Evolutionary conservation across 2,113 vertebrate genomes (phyloP).

Genomic region (Bambusicola thoracicus): DNA sequence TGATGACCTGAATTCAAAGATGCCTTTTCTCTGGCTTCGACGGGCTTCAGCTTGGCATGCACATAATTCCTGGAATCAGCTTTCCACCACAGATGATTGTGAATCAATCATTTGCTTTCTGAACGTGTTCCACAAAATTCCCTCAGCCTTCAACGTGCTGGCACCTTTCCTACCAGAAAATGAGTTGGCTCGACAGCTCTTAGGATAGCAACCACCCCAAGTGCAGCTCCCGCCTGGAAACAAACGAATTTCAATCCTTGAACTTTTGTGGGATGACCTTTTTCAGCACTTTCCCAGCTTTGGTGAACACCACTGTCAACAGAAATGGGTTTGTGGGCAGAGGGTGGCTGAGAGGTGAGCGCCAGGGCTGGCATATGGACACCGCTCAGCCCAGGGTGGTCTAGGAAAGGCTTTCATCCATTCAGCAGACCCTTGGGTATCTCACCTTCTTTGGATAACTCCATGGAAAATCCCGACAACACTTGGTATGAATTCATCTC

Average conservation of each 20-base stretch:
- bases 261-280: slow-evolving; percentile 9
- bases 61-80: slow-evolving; percentile 42
- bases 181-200: slow-evolving; percentile 41
- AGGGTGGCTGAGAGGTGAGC: neutral
- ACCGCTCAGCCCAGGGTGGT: neutral
- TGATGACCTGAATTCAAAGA: slow-evolving; percentile 58
- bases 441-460: neutral
- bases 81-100: slow-evolving; percentile 27
- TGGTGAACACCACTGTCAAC: neutral
- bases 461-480: neutral
- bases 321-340: neutral
- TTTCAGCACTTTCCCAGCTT: neutral
- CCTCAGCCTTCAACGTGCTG: slow-evolving; percentile 45
- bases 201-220: neutral
- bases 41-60: slow-evolving; percentile 37
- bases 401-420: neutral
- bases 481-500: neutral
- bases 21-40: slow-evolving; percentile 43
- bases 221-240: neutral
- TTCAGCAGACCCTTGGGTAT: neutral
- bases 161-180: slow-evolving; percentile 58
- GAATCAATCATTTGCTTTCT: slow-evolving; percentile 66
- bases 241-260: slow-evolving; percentile 1
- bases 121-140: slow-evolving; percentile 58
- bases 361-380: neutral